Percentiles rank a stretch among this genome's conserved stretches.
Evolutionary conservation across 2,797 vertebrate genomes (phyloP).

Genomic region (Gambusia yucatana): DNA sequence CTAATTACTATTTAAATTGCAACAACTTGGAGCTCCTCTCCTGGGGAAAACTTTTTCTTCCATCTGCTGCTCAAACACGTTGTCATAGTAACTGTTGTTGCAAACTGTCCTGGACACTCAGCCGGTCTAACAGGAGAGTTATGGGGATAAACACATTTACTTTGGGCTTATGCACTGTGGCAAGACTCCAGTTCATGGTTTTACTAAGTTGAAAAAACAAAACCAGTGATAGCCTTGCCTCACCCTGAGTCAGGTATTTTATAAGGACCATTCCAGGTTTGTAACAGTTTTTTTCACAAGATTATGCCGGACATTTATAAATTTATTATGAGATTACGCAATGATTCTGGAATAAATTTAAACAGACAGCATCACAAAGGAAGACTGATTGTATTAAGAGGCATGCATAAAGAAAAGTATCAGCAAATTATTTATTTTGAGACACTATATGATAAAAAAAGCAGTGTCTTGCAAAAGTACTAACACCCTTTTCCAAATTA

Average conservation of each 20-base stretch:
- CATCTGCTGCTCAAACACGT: constrained; percentile 53
- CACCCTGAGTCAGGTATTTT: constrained; percentile 10
- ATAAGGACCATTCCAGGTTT: constrained; percentile 22
- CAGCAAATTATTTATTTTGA: neutral
- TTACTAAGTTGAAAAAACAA: constrained; percentile 20
- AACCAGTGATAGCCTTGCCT: constrained; percentile 18
- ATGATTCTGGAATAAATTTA: neutral
- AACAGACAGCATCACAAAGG: neutral
- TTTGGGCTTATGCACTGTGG: constrained; percentile 34
- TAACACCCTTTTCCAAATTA: neutral
- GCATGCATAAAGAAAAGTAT: neutral
- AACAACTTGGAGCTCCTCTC: constrained; percentile 10
- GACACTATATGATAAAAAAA: neutral
- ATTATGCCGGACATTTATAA: constrained; percentile 8
- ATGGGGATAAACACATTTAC: constrained; percentile 51
- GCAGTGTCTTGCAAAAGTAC: neutral
- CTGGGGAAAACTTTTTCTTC: constrained; percentile 28
- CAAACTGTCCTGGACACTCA: constrained; percentile 19
- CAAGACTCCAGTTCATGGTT: constrained; percentile 25
- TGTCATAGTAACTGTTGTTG: constrained; percentile 26
- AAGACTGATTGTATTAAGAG: neutral
- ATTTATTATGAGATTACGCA: constrained; percentile 6
- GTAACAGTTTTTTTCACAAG: constrained; percentile 4
- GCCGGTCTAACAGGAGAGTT: constrained; percentile 47
- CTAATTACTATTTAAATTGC: constrained; percentile 23